Base-by-base conservation (phyloP, 2,797 vertebrate species). In the Pangasius larnaudii region DNA sequence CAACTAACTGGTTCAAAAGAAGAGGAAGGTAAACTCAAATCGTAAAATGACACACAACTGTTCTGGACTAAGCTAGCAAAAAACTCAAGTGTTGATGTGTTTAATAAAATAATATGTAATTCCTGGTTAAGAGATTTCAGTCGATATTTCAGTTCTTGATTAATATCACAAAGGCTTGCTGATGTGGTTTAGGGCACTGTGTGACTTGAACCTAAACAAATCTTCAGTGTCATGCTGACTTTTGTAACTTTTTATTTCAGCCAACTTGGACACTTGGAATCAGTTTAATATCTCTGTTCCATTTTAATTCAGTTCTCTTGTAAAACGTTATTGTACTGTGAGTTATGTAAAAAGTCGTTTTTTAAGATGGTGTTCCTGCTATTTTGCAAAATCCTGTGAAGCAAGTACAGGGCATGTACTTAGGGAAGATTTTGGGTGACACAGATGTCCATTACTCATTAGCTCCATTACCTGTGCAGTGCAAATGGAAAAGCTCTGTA, bases 1-100 rank as follows among this genome's bases (percentile, higher is more conserved):
- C 95, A 63, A 97, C 96, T 75, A 97, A 90, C 24, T 98, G 97
- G 98, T 99, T 99, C 93, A 99, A 98, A 94, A 97, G 99, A 93
- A 97, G 98, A 96, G 97, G 98, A 91, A 99, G 99, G 99, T 99
- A 95, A 90, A 11, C 30, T n/a, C 5, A 24, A 49, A 74, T 58
- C 59, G 10, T 56, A 53, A 78, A 69, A 67, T 49, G 8, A 49
- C 27, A 42, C 86, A 39, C 19, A 79, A 39, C 33, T 36, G 11
- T 67, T 74, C 3, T 59, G 6, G 6, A 42, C 6, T 9, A 27
- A 61, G 46, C 36, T 33, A 39, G 13, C 5, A 24, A 61, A 46
- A 82, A 49, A 78, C 13, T 79, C 27, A 58, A 30, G 51, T 79
- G 0, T 56, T 53, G 5, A 30, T 58, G 4, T 80, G 30, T 22